phyloP scores from a whole-genome alignment of 92 coral and sea anemone species.

The Pocillopora grandis region DNA sequence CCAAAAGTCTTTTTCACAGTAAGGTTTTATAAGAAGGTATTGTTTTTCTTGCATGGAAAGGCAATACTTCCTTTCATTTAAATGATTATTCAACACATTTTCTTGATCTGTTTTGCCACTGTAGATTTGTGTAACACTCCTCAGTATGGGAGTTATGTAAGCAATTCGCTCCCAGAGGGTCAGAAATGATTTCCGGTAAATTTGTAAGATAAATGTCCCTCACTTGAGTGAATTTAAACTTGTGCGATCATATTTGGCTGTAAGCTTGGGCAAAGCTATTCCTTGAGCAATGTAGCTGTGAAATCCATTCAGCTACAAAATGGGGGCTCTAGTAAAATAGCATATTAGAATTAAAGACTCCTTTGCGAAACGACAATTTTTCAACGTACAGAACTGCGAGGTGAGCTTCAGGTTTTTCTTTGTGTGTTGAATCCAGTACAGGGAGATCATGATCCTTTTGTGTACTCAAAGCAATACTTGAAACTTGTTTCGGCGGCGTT shows the following conservation, averaged over 20 bases:
- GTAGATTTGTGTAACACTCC: background rate
- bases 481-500: background rate
- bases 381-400: no score
- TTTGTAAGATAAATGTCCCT: background rate
- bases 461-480: background rate
- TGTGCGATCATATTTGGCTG: background rate
- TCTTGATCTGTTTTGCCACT: background rate
- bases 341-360: no score
- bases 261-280: background rate
- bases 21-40: background rate
- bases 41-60: background rate
- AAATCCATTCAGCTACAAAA: no score
- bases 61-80: background rate
- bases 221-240: background rate
- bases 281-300: no score
- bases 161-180: background rate
- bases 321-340: no score
- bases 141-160: background rate
- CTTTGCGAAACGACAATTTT: no score
- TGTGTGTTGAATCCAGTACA: background rate
- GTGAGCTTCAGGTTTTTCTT: background rate
- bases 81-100: constrained; percentile 8
- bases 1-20: no score
- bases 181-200: constrained; percentile 10
- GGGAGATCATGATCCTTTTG: background rate